Evolutionary conservation across 2,888 invertebrate genomes (phyloP).

Genomic region (Lymantria monacha): DNA sequence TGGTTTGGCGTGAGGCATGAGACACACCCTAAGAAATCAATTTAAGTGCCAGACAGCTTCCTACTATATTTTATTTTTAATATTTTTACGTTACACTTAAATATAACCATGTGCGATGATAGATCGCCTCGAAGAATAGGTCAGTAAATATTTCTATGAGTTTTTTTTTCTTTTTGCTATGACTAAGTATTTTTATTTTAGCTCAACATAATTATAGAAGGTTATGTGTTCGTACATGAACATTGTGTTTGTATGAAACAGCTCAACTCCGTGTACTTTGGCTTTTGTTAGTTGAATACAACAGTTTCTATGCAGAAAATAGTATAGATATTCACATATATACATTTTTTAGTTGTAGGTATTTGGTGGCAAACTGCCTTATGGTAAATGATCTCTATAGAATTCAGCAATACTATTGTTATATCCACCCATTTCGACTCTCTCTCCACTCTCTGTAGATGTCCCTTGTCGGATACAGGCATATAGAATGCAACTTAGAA

Average conservation of each 20-base stretch:
- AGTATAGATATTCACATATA: not conserved
- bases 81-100: not conserved
- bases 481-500: no score
- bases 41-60: not conserved
- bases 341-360: no score
- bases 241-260: constrained; percentile 22
- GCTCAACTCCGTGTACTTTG: constrained; percentile 25
- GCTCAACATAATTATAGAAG: constrained; percentile 26
- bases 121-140: constrained; percentile 17
- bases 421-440: no score
- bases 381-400: no score
- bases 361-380: no score
- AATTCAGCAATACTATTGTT: no score
- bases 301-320: not conserved
- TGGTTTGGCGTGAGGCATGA: not conserved
- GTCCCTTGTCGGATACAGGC: no score
- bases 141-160: constrained; percentile 20
- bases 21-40: not conserved
- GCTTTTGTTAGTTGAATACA: constrained; percentile 9
- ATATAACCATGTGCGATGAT: constrained; percentile 8
- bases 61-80: constrained; percentile 4
- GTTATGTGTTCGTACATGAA: constrained; percentile 17
- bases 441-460: no score
- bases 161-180: constrained; percentile 17
- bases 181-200: constrained; percentile 30